Percentiles rank a stretch among this genome's conserved stretches.
phyloP scores from a whole-genome alignment of 2,113 vertebrate species.

The Neomonachus schauinslandi region DNA sequence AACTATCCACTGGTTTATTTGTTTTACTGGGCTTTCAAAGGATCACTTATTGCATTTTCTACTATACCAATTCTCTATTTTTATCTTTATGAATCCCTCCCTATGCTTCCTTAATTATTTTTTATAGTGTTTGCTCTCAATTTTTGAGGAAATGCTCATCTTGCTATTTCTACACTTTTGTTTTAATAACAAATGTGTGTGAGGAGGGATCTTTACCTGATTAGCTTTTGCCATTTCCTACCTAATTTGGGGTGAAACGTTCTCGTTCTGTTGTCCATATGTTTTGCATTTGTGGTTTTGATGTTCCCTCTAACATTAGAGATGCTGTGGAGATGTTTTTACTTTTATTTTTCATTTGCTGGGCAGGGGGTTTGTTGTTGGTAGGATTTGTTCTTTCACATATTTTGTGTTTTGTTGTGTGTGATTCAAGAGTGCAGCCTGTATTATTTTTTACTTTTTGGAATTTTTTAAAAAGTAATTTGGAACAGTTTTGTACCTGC shows the following conservation, averaged over 20 bases:
- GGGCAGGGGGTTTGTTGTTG: neutral
- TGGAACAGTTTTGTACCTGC: neutral
- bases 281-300: neutral
- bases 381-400: neutral
- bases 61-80: neutral
- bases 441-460: neutral
- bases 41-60: neutral
- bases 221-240: neutral
- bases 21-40: neutral
- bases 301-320: neutral
- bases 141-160: neutral
- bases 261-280: neutral
- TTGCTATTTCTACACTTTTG: neutral
- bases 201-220: constrained; percentile 16
- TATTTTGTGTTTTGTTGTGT: neutral
- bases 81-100: neutral
- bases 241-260: neutral
- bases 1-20: neutral
- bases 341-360: neutral
- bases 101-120: neutral
- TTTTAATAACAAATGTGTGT: neutral
- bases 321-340: neutral
- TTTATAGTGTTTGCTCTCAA: neutral
- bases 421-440: neutral
- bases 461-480: neutral